Percentiles rank a stretch among this genome's conserved stretches.
Conservation (phyloP, 1,140 invertebrate species). For the Papilio polyxenes region DNA sequence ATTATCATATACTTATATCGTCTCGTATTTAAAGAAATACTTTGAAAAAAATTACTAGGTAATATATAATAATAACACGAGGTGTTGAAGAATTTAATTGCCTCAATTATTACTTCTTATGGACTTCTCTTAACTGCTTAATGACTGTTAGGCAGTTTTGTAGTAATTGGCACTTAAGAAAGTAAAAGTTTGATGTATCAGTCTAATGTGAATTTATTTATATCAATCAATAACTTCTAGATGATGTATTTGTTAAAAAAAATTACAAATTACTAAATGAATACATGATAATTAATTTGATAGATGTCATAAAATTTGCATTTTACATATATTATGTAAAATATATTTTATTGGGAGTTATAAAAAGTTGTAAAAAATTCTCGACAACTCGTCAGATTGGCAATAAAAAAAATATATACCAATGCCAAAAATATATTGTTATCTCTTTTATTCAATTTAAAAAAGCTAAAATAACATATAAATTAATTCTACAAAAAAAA, state of each 20-base stretch:
- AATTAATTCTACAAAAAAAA: no score
- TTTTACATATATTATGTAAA: not conserved
- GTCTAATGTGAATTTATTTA: not conserved
- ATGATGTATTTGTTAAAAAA: not conserved
- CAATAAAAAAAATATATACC: not conserved
- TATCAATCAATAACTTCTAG: not conserved
- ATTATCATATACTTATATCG: not conserved
- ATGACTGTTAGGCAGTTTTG: constrained; percentile 18
- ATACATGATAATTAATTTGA: not conserved
- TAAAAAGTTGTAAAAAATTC: not conserved
- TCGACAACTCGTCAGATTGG: not conserved
- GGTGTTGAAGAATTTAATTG: constrained; percentile 11
- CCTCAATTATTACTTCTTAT: constrained; percentile 24
- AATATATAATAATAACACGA: not conserved
- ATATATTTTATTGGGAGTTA: not conserved
- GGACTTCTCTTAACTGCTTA: not conserved
- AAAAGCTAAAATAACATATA: no score
- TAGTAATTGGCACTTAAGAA: not conserved
- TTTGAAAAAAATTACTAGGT: not conserved
- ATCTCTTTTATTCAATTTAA: no score
- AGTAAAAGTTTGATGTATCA: constrained; percentile 1
- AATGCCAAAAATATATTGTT: no score
- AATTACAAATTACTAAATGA: not conserved
- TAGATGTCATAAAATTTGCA: not conserved
- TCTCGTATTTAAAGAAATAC: not conserved